A percentile compares a stretch with the other conserved stretches of the same genome.
phyloP scores from a whole-genome alignment of 2,888 invertebrate genomes.

The Tinea pellionella region DNA sequence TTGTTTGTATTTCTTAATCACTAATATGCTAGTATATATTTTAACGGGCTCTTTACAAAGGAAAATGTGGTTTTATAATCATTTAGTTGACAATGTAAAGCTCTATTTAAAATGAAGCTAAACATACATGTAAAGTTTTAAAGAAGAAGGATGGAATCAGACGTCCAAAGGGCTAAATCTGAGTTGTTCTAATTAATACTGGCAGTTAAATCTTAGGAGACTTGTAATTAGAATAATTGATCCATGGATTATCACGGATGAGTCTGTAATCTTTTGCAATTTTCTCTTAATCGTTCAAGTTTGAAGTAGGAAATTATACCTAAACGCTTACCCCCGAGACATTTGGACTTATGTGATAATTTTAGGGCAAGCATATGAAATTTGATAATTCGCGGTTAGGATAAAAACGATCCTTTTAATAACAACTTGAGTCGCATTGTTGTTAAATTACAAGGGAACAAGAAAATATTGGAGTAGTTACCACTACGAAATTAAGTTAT shows the following conservation, averaged over 20 bases:
- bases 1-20: no score
- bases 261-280: conserved; percentile 61
- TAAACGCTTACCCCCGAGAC: conserved; percentile 48
- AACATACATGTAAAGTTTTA: no score
- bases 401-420: conserved; percentile 60
- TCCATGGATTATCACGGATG: conserved; percentile 44
- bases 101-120: no score
- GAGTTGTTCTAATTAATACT: conserved; percentile 44
- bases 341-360: conserved; percentile 68
- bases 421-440: conserved; percentile 57
- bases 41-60: no score
- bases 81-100: no score
- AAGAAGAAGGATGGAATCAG: background rate
- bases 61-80: no score
- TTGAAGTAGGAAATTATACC: conserved; percentile 26
- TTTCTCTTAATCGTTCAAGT: conserved; percentile 57
- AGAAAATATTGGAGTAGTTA: conserved; percentile 28
- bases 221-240: conserved; percentile 53
- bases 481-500: no score
- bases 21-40: no score
- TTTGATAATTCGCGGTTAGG: conserved; percentile 67
- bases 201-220: conserved; percentile 49
- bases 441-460: conserved; percentile 42
- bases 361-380: conserved; percentile 59
- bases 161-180: conserved; percentile 34